A percentile compares a stretch with the other conserved stretches of the same genome.
These are phyloP conservation scores for Daboia siamensis DNA, from an alignment of 2,113 vertebrate species.

Conservation along the genomic window DNA sequence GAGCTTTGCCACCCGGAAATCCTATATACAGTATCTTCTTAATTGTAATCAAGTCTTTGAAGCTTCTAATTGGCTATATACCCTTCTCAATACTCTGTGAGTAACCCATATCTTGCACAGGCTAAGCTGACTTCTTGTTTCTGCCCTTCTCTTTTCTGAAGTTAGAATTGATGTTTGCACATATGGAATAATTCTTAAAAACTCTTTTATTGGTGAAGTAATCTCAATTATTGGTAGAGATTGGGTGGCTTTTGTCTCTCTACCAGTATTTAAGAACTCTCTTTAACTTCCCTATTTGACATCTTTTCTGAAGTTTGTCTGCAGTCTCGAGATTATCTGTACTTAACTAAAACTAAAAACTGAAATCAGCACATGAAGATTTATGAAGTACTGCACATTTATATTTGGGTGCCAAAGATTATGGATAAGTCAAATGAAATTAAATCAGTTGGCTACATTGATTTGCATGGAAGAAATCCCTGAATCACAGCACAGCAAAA, in stretches of 20 bases:
- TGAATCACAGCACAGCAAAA: too few species aligned
- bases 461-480: too few species aligned
- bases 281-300: not conserved
- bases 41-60: not conserved
- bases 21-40: not conserved
- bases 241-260: not conserved
- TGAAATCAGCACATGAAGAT: not conserved
- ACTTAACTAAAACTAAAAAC: not conserved
- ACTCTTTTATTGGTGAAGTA: too few species aligned
- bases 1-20: too few species aligned
- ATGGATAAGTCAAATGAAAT: not conserved
- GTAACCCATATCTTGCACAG: not conserved
- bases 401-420: not conserved
- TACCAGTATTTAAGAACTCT: fast-evolving
- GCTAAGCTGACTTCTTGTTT: not conserved
- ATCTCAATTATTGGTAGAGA: too few species aligned
- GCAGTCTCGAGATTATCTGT: not conserved
- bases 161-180: too few species aligned
- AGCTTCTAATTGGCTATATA: not conserved
- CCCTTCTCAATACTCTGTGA: not conserved
- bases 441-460: not conserved
- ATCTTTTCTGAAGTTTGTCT: not conserved
- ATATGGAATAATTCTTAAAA: too few species aligned
- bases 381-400: not conserved
- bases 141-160: too few species aligned